phyloP scores from a whole-genome alignment of 2,888 invertebrate genomes.

The Acleris laterana region DNA sequence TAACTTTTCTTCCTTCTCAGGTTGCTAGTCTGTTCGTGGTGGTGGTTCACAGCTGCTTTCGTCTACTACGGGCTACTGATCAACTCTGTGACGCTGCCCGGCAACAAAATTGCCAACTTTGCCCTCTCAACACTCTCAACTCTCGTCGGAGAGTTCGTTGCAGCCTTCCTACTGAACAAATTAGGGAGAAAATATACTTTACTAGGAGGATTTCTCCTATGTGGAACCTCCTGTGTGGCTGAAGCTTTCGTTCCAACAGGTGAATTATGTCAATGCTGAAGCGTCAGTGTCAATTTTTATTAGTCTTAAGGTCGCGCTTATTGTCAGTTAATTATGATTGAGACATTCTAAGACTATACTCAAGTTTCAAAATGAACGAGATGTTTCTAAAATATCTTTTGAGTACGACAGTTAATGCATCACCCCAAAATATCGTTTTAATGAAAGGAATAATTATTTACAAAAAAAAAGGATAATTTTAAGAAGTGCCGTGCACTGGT shows the following conservation, averaged over 20 bases:
- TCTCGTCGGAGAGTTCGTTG: constrained; percentile 29
- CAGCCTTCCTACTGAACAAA: constrained; percentile 23
- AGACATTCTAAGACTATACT: too few relatives aligned
- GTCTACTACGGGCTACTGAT: constrained; percentile 38
- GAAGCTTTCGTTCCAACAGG: constrained; percentile 36
- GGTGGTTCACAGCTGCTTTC: constrained; percentile 38
- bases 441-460: too few relatives aligned
- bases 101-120: constrained; percentile 36
- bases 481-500: too few relatives aligned
- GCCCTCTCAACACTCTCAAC: constrained; percentile 25
- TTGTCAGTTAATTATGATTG: too few relatives aligned
- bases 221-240: constrained; percentile 35
- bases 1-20: constrained; percentile 18
- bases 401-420: too few relatives aligned
- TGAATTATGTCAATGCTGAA: neutral
- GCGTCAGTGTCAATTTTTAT: too few relatives aligned
- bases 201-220: constrained; percentile 30
- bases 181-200: constrained; percentile 35
- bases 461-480: too few relatives aligned
- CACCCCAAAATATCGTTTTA: too few relatives aligned
- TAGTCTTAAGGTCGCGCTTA: too few relatives aligned
- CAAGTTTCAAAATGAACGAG: too few relatives aligned
- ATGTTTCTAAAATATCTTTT: too few relatives aligned
- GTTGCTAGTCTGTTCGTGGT: constrained; percentile 39
- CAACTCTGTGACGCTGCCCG: constrained; percentile 31